A percentile compares a stretch with the other conserved stretches of the same genome.
These are phyloP conservation scores for Eupithecia abbreviata DNA, from an alignment of 2,888 invertebrate species.

Conservation along the genomic window DNA sequence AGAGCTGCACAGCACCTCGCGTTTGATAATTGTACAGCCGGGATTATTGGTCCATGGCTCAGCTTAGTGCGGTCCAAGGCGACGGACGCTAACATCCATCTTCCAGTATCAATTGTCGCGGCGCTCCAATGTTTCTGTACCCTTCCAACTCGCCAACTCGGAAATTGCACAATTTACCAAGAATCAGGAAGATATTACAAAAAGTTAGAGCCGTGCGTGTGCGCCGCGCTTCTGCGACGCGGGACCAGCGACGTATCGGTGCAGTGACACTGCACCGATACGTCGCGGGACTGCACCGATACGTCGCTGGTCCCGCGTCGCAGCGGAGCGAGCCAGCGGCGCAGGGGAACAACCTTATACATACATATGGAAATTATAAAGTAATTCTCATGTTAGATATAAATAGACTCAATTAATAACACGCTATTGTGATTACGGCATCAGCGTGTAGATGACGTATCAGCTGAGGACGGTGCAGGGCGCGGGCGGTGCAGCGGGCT, in stretches of 20 bases:
- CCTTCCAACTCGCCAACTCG: not conserved
- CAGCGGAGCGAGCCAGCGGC: not conserved
- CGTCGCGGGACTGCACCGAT: too few relatives aligned
- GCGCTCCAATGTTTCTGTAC: conserved; percentile 3
- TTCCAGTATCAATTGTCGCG: conserved; percentile 13
- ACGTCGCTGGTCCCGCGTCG: not conserved
- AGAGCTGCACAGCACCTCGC: not conserved
- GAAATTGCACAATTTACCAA: not conserved
- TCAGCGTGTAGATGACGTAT: too few relatives aligned
- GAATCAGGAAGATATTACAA: not conserved
- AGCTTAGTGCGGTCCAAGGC: conserved; percentile 45
- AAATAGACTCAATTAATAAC: too few relatives aligned
- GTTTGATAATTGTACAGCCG: conserved; percentile 20
- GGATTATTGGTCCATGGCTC: conserved; percentile 50
- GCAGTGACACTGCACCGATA: too few relatives aligned
- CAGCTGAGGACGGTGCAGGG: too few relatives aligned
- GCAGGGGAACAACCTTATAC: not conserved
- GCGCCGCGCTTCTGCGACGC: too few relatives aligned
- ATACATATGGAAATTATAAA: not conserved
- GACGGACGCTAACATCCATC: conserved; percentile 17
- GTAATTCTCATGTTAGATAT: too few relatives aligned
- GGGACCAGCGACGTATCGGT: too few relatives aligned
- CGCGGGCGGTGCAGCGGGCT: too few relatives aligned
- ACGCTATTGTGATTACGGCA: too few relatives aligned
- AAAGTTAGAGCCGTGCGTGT: too few relatives aligned